Evolutionary conservation across 2,113 vertebrate species (phyloP), one percentile per base, ranked within the genome.

Genomic region (Benitochromis conjunctus): DNA sequence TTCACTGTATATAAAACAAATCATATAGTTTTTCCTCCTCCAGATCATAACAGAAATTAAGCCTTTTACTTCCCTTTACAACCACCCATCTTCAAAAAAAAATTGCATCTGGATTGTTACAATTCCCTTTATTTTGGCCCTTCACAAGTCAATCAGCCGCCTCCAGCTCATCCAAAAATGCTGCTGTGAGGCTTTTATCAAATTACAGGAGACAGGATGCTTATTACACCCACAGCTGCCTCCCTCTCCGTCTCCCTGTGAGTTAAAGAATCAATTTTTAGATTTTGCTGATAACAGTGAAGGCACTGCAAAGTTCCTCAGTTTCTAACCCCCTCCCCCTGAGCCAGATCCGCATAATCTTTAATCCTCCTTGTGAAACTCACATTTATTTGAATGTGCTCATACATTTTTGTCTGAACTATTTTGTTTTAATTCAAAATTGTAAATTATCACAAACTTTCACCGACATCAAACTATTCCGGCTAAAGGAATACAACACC

Each of bases 151-250:
- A 83, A 51, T 80, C 77, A 74, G 7, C 38, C 5, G 31, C 58
- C 41, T 83, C 84, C 36, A 79, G 80, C 19, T 83, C 48, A 66
- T 54, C 58, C 21, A 31, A 77, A 76, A 84, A 60, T 43, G 53
- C 83, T 79, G 56, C 53, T 53, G 36, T 71, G 51, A 34, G 77
- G 18, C 29, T 48, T 88, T 86, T 60, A 66, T 79, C 18, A 84
- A 81, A 83, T 87, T 80, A 86, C n/a, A 89, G 71, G 53, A 82
- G 64, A 86, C 56, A 11, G 4, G 19, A 84, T 7, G 57, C 53
- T 79, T 71, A 83, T 84, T 84, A 83, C 83, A 58, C 62, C 81
- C 81, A 74, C 66, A 57, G 19, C 10, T 82, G 21, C 64, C 71
- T 86, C n/a, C 55, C 4, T 54, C 48, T 53, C 24, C n/a, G 18